phyloP scores from a whole-genome alignment of 2,113 vertebrate species.

The Xyrauchen texanus region DNA sequence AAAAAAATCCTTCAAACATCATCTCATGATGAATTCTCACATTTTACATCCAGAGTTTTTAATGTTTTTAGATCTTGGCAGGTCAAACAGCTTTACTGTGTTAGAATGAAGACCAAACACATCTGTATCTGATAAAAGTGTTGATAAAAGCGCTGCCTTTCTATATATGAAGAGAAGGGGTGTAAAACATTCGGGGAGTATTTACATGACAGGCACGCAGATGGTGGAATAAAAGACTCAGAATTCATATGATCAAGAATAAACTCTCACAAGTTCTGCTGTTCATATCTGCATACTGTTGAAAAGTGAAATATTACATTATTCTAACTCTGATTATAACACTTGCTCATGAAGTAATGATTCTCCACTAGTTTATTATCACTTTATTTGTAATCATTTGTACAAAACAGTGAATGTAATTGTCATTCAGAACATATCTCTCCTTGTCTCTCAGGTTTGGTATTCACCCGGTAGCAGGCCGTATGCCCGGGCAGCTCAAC shows the following conservation, averaged over 20 bases:
- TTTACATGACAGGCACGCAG: not conserved
- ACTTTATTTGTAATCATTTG: no score
- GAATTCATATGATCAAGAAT: no score
- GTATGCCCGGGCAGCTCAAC: slow-evolving; percentile 95
- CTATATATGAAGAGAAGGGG: slow-evolving; percentile 21
- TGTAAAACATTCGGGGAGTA: not conserved
- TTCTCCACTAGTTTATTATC: no score
- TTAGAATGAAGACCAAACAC: slow-evolving; percentile 37
- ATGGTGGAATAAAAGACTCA: not conserved
- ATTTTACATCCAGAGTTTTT: not conserved
- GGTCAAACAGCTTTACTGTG: slow-evolving; percentile 15
- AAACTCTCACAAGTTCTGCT: no score
- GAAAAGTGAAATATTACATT: no score
- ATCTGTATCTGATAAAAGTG: slow-evolving; percentile 47
- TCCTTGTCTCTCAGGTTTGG: slow-evolving; percentile 82
- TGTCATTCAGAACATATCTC: not conserved
- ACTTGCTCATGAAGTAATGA: no score
- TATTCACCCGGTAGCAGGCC: slow-evolving; percentile 94
- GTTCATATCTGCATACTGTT: no score
- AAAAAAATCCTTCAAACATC: not conserved
- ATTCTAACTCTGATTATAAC: no score
- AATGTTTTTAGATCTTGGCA: not conserved
- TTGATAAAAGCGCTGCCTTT: not conserved
- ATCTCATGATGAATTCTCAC: not conserved
- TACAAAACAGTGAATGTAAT: not conserved